Evolutionary conservation across 2,888 invertebrate species (phyloP).

Genomic region (Harmothoe impar): DNA sequence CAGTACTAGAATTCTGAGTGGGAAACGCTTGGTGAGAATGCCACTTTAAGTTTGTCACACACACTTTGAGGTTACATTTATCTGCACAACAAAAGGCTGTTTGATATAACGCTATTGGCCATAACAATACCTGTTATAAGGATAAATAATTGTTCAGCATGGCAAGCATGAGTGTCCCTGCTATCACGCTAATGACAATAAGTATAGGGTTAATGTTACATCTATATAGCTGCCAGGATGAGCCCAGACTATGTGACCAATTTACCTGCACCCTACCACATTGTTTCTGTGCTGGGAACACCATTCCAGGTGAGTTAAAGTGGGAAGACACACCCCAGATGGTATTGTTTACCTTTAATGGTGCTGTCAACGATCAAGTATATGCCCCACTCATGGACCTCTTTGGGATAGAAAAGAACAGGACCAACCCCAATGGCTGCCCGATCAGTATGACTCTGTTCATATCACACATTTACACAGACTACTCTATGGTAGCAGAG

Average conservation of each 20-base stretch:
- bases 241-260: too few species aligned
- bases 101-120: too few species aligned
- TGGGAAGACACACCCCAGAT: conserved; percentile 69
- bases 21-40: too few species aligned
- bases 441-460: conserved; percentile 96
- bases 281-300: neutral
- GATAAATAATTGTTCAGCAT: too few species aligned
- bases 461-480: conserved; percentile 99
- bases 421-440: conserved; percentile 87
- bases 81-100: too few species aligned
- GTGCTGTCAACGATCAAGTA: conserved; percentile 69
- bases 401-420: conserved; percentile 68
- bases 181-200: too few species aligned
- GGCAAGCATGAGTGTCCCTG: neutral
- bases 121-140: too few species aligned
- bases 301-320: neutral
- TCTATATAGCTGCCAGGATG: too few species aligned
- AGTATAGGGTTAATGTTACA: too few species aligned
- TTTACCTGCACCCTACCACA: conserved; percentile 36
- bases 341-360: conserved; percentile 74
- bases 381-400: neutral
- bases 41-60: too few species aligned
- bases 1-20: too few species aligned
- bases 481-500: conserved; percentile 98
- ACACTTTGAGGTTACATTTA: too few species aligned